Conservation (phyloP, 2,888 invertebrate species). For the Rutpela maculata region DNA sequence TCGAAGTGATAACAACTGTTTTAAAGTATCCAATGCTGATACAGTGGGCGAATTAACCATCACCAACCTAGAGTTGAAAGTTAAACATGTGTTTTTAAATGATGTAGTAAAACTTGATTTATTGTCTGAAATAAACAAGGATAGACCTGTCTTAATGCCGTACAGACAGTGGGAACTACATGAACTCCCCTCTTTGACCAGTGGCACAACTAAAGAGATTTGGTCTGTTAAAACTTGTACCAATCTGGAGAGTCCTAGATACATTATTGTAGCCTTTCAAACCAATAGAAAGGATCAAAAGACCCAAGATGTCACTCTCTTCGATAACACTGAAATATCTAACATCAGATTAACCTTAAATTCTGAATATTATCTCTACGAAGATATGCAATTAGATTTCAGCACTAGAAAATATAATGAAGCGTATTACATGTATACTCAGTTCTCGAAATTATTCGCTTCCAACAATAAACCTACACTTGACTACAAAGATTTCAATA, state of each 20-base stretch:
- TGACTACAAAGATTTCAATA: background rate
- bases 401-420: background rate
- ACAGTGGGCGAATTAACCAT: slow-evolving; percentile 35
- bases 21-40: background rate
- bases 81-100: slow-evolving; percentile 47
- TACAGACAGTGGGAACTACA: slow-evolving; percentile 52
- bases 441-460: background rate
- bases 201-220: slow-evolving; percentile 40
- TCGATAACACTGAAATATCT: slow-evolving; percentile 34
- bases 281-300: slow-evolving; percentile 29
- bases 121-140: slow-evolving; percentile 42
- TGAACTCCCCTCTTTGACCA: slow-evolving; percentile 46
- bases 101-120: slow-evolving; percentile 45
- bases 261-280: slow-evolving; percentile 37
- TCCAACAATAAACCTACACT: background rate
- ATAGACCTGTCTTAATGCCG: slow-evolving; percentile 42
- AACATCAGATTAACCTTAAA: slow-evolving; percentile 18
- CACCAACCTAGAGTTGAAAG: slow-evolving; percentile 44
- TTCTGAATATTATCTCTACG: slow-evolving; percentile 13
- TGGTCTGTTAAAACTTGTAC: slow-evolving; percentile 48
- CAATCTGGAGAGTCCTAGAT: slow-evolving; percentile 39
- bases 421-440: slow-evolving; percentile 11
- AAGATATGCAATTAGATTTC: slow-evolving; percentile 19
- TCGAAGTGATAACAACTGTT: slow-evolving; percentile 47
- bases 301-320: slow-evolving; percentile 37